These are phyloP conservation scores for Creontiades dilutus DNA, from an alignment of 2,888 invertebrate species.

Conservation along the genomic window DNA sequence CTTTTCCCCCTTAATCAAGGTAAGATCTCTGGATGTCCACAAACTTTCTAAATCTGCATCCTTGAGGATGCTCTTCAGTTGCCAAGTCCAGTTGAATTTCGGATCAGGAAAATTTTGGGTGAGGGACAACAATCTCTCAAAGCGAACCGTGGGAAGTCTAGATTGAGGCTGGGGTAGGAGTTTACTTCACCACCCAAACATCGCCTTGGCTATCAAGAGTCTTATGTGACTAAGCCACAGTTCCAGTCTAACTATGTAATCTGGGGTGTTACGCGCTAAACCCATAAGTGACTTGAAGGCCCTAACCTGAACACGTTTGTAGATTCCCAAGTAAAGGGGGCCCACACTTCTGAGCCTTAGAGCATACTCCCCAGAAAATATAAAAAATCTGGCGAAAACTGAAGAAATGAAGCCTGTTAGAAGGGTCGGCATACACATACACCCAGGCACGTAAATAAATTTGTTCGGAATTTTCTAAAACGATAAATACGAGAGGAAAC, in stretches of 20 bases:
- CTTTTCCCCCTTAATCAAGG: not conserved
- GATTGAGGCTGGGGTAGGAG: not conserved
- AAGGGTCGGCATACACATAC: too few species aligned
- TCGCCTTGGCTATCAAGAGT: not conserved
- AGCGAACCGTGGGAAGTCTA: not conserved
- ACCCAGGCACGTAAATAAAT: too few species aligned
- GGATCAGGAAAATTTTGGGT: not conserved
- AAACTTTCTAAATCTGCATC: not conserved
- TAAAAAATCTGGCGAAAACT: too few species aligned
- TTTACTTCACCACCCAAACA: conserved; percentile 15
- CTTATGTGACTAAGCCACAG: not conserved
- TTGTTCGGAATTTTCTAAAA: too few species aligned
- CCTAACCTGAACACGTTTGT: not conserved
- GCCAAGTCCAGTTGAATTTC: conserved; percentile 2
- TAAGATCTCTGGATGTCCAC: not conserved
- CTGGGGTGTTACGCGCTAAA: not conserved
- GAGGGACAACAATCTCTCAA: not conserved
- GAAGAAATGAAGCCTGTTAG: too few species aligned
- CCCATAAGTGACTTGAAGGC: not conserved
- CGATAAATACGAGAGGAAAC: too few species aligned
- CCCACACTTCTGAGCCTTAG: too few species aligned
- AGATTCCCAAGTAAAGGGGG: too few species aligned
- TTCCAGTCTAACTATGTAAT: not conserved
- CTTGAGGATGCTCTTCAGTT: not conserved
- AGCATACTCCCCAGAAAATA: too few species aligned